Evolutionary conservation across 1,140 invertebrate species (phyloP).

Genomic region (Lepidurus apus): DNA sequence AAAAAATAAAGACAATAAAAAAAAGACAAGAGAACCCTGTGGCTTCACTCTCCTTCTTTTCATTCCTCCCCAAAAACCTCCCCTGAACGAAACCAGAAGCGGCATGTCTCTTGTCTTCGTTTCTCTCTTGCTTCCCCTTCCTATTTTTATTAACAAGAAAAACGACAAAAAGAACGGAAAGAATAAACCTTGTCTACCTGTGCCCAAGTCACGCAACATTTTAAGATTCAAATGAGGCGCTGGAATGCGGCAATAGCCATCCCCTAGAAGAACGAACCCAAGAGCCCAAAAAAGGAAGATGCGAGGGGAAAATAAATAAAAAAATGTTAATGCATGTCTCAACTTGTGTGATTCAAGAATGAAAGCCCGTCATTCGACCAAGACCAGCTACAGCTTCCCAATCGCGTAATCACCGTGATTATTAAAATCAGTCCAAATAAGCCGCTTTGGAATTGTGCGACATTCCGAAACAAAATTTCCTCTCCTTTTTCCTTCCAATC

Average conservation of each 20-base stretch:
- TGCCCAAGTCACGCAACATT: conserved; percentile 9
- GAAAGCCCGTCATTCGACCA: not conserved
- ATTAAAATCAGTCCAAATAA: not conserved
- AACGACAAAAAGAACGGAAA: not conserved
- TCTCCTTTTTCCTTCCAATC: too few relatives aligned
- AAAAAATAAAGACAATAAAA: not conserved
- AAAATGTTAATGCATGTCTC: not conserved
- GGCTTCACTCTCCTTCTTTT: conserved; percentile 8
- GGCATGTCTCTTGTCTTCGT: conserved; percentile 13
- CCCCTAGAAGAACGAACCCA: conserved; percentile 8
- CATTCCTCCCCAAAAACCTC: not conserved
- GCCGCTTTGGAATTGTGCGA: too few relatives aligned
- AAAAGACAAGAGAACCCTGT: not conserved
- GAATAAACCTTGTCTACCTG: conserved; percentile 10
- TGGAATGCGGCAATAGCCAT: conserved; percentile 2
- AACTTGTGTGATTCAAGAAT: not conserved
- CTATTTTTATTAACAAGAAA: not conserved
- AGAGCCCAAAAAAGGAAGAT: not conserved
- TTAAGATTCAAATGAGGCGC: conserved; percentile 19
- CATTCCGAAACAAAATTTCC: not conserved
- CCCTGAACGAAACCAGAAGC: conserved; percentile 7
- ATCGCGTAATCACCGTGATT: not conserved
- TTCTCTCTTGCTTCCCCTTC: not conserved
- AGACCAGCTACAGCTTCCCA: not conserved
- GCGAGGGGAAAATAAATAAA: not conserved